These are phyloP conservation scores for Coranthus polyacanthus DNA, from an alignment of 2,797 vertebrate species.

Conservation along the genomic window DNA sequence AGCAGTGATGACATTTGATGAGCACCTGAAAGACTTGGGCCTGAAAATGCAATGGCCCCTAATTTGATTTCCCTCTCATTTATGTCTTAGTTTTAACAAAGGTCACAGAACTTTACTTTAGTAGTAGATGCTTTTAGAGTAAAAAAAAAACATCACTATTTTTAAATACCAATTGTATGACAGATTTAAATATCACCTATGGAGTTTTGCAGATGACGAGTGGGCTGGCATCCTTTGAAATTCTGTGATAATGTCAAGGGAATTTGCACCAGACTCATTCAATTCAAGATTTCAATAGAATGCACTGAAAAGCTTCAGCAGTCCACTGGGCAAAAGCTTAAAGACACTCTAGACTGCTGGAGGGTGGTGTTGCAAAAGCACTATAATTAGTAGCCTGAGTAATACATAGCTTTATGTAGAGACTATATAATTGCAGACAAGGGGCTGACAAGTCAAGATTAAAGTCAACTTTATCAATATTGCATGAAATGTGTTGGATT, in stretches of 20 bases:
- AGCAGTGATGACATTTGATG: constrained; percentile 49
- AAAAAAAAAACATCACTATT: constrained; percentile 21
- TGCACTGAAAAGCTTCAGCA: constrained; percentile 47
- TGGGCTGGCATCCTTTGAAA: constrained; percentile 54
- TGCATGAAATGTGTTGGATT: neutral
- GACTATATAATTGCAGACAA: constrained; percentile 43
- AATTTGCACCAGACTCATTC: constrained; percentile 54
- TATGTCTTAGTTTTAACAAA: constrained; percentile 36
- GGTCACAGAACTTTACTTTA: constrained; percentile 18
- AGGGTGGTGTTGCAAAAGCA: constrained; percentile 43
- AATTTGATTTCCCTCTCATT: constrained; percentile 24
- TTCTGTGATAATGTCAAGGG: constrained; percentile 56
- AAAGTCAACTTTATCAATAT: constrained; percentile 18
- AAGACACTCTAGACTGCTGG: constrained; percentile 44
- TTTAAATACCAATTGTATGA: constrained; percentile 41
- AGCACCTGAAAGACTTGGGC: constrained; percentile 31
- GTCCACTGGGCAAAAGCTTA: constrained; percentile 46
- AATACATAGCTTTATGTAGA: constrained; percentile 32
- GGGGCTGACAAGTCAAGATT: constrained; percentile 30
- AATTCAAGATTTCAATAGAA: constrained; percentile 65
- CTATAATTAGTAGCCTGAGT: constrained; percentile 63
- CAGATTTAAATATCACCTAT: constrained; percentile 56
- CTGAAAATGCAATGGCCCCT: constrained; percentile 8
- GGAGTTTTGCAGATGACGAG: constrained; percentile 57
- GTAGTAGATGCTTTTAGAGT: constrained; percentile 1